Evolutionary conservation across 2,113 vertebrate genomes (phyloP).

Genomic region (Mungos mungo): DNA sequence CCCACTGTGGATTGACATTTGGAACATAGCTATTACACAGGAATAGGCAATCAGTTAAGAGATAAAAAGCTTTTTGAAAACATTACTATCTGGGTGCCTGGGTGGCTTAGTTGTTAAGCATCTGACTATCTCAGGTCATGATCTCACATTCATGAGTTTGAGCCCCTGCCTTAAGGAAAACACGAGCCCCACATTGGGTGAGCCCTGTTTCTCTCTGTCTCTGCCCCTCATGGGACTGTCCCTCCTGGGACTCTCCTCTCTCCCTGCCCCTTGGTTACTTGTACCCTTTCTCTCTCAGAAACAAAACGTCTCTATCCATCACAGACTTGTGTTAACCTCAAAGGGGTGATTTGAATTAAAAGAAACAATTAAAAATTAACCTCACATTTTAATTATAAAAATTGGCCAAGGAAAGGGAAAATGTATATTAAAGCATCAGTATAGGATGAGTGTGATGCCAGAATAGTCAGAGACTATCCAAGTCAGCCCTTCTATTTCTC

Average conservation of each 20-base stretch:
- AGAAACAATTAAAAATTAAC: background rate
- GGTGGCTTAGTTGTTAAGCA: too few relatives aligned
- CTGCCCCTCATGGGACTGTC: too few relatives aligned
- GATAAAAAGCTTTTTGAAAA: background rate
- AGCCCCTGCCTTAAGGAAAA: too few relatives aligned
- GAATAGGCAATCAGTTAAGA: background rate
- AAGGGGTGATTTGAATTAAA: background rate
- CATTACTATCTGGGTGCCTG: background rate
- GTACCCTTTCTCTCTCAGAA: too few relatives aligned
- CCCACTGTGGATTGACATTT: background rate
- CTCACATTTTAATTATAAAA: constrained; percentile 4
- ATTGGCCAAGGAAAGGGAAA: background rate
- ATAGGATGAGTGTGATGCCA: background rate
- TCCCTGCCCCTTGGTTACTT: too few relatives aligned
- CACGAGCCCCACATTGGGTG: too few relatives aligned
- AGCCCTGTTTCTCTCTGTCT: too few relatives aligned
- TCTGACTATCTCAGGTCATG: too few relatives aligned
- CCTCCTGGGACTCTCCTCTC: too few relatives aligned
- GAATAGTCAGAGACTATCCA: background rate
- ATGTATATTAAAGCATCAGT: background rate
- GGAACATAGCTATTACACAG: background rate
- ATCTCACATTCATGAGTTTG: too few relatives aligned
- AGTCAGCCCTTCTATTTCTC: background rate
- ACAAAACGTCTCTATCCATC: background rate
- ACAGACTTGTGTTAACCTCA: background rate